Conservation (phyloP, 2,888 invertebrate species). For the Spisula solida region DNA sequence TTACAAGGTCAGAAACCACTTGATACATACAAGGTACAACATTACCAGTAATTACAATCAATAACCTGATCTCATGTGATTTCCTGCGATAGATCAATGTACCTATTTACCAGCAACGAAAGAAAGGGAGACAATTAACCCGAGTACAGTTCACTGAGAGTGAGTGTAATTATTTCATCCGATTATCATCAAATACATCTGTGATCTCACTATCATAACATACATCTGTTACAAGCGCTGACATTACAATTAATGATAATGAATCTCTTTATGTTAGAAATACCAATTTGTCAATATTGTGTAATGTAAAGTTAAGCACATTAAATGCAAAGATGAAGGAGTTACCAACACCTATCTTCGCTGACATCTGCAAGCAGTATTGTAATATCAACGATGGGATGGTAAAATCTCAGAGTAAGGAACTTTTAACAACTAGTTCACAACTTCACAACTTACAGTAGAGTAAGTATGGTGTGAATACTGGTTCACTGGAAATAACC, state of each 20-base stretch:
- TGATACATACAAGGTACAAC: neutral
- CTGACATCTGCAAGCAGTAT: too few relatives aligned
- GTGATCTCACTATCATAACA: neutral
- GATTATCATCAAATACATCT: neutral
- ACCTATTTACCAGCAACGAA: neutral
- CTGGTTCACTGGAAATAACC: too few relatives aligned
- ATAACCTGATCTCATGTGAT: neutral
- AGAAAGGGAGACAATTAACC: neutral
- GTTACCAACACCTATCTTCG: too few relatives aligned
- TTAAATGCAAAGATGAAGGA: too few relatives aligned
- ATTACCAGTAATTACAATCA: neutral
- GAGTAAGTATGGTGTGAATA: too few relatives aligned
- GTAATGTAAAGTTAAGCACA: too few relatives aligned
- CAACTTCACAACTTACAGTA: too few relatives aligned
- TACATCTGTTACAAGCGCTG: neutral
- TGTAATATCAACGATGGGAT: too few relatives aligned
- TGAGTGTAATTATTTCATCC: neutral
- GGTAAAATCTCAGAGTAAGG: too few relatives aligned
- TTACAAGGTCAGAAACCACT: neutral
- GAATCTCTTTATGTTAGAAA: neutral
- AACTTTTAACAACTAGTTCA: too few relatives aligned
- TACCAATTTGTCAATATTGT: neutral
- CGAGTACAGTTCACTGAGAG: neutral
- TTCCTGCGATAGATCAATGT: neutral
- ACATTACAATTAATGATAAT: neutral